Conservation (phyloP, 2,888 invertebrate genomes). For the Phengaris arion region DNA sequence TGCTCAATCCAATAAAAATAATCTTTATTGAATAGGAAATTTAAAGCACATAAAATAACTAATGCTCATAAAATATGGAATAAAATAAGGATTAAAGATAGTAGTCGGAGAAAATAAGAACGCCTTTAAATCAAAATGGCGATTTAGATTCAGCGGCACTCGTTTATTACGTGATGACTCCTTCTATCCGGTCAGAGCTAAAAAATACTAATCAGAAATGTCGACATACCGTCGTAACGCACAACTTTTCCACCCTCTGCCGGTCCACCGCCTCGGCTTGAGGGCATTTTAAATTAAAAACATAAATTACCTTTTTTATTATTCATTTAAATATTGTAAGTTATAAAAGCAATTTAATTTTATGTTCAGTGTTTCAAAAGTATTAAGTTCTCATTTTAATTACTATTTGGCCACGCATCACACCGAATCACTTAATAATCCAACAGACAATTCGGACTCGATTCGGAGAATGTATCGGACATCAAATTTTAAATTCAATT, state of each 20-base stretch:
- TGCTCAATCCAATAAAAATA: not conserved
- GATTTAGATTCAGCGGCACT: not conserved
- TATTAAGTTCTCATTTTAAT: constrained; percentile 26
- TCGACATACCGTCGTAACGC: not conserved
- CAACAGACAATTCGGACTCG: not conserved
- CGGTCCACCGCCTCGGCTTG: not conserved
- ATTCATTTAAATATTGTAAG: not conserved
- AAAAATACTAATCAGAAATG: constrained; percentile 8
- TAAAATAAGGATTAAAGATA: constrained; percentile 14
- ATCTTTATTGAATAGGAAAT: not conserved
- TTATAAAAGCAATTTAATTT: constrained; percentile 24
- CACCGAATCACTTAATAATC: not conserved
- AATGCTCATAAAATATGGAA: not conserved
- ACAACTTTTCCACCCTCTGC: not conserved
- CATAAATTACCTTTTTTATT: constrained; percentile 20
- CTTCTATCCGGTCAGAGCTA: not conserved
- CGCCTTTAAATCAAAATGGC: not conserved
- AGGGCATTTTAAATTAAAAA: constrained; percentile 9
- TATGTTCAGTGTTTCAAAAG: constrained; percentile 13
- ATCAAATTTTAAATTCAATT: not conserved
- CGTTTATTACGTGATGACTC: constrained; percentile 9
- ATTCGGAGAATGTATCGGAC: not conserved
- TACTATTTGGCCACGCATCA: not conserved
- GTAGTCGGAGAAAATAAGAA: constrained; percentile 8
- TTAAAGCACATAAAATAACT: not conserved